Percentiles rank a stretch among this genome's conserved stretches.
Conservation (phyloP, 2,113 vertebrate species). For the Corythornis cristatus region DNA sequence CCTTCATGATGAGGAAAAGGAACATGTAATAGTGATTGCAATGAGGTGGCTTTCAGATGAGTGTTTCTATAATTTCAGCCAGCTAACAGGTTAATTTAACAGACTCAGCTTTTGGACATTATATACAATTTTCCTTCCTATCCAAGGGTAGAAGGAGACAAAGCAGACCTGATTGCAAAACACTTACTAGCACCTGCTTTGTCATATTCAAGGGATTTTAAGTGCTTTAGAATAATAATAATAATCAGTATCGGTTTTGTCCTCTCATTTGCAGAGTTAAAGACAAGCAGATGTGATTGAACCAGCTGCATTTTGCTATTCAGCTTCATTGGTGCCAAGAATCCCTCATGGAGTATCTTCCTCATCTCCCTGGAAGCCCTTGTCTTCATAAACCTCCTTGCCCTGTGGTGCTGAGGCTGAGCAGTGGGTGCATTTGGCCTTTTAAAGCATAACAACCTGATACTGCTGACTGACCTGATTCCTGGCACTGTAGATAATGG, state of each 20-base stretch:
- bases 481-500: not conserved
- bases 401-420: not conserved
- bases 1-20: not conserved
- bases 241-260: not conserved
- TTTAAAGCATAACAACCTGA: not conserved
- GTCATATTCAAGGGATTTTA: not conserved
- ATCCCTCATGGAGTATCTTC: not conserved
- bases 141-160: not conserved
- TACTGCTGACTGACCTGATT: not conserved
- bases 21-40: not conserved
- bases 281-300: not conserved
- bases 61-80: not conserved
- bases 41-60: not conserved
- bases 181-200: not conserved
- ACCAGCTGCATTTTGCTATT: not conserved
- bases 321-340: not conserved
- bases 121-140: not conserved
- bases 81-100: constrained; percentile 23
- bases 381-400: not conserved
- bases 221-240: not conserved
- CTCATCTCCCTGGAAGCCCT: not conserved
- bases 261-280: not conserved
- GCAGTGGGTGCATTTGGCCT: not conserved
- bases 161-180: constrained; percentile 34
- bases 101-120: not conserved